A percentile compares a stretch with the other conserved stretches of the same genome.
phyloP scores from a whole-genome alignment of 2,797 vertebrate species.

The Sparidentex hasta region DNA sequence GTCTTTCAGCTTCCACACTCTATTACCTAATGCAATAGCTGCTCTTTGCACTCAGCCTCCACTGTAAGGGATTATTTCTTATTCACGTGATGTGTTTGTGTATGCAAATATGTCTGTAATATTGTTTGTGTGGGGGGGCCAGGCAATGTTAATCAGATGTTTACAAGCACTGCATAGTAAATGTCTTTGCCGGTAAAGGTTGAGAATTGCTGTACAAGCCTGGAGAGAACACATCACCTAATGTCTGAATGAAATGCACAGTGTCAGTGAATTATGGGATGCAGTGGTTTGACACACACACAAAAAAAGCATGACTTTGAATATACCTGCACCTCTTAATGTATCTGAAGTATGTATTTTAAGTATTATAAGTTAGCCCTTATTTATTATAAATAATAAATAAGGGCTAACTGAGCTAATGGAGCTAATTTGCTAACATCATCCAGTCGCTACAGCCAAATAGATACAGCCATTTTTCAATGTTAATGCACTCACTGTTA shows the following conservation, averaged over 20 bases:
- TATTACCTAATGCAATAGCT: constrained; percentile 34
- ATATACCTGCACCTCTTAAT: background rate
- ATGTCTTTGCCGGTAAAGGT: constrained; percentile 40
- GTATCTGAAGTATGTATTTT: background rate
- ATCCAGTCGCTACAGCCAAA: no score
- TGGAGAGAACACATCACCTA: constrained; percentile 23
- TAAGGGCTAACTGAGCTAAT: no score
- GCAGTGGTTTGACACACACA: background rate
- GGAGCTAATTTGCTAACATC: no score
- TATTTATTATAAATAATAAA: no score
- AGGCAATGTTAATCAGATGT: constrained; percentile 72
- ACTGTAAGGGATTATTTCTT: constrained; percentile 53
- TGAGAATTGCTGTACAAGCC: constrained; percentile 33
- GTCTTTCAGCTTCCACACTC: constrained; percentile 45
- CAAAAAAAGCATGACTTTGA: background rate
- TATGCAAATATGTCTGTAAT: constrained; percentile 49
- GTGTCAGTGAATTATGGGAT: constrained; percentile 21
- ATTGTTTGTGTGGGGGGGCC: constrained; percentile 47
- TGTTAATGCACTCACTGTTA: no score
- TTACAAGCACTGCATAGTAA: constrained; percentile 61
- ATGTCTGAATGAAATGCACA: constrained; percentile 33
- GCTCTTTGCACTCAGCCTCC: constrained; percentile 20
- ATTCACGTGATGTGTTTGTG: constrained; percentile 51
- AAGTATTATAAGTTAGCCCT: no score
- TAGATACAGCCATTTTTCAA: no score